Base-by-base conservation (phyloP, 2,797 vertebrate species). In the Crocidura indochinensis region DNA sequence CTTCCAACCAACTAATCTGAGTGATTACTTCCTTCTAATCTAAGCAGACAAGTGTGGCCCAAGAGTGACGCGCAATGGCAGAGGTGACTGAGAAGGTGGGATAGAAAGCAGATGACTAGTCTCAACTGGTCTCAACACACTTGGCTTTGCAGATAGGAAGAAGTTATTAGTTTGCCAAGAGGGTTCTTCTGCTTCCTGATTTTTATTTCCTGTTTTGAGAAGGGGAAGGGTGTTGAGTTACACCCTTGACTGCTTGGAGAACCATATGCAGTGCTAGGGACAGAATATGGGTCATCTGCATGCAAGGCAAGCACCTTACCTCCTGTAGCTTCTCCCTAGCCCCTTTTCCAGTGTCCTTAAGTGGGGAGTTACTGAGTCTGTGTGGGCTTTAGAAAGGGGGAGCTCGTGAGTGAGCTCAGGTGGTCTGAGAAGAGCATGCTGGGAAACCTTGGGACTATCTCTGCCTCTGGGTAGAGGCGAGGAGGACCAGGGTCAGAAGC, bases 341-440 rank as follows among this genome's bases (percentile, higher is more conserved):
- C 56, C 38, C 56, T 72, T 87, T 80, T 17, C 62, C 77, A 73
- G 44, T 69, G 51, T 64, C 47, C 72, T 53, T 82, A 53, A 27
- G 12, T 19, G 10, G 22, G 46, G 76, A 83, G 44, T 62, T 51
- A 26, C 4, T 0, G 20, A 65, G 56, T 26, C 47, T 22, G 12
- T 14, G 15, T 10, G 44, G 51, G 53, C 26, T 29, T 0, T 6
- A 67, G 65, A 31, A 81, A 84, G 2, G 10, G 73, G 10, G 49
- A 31, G 56, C 31, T 24, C 60, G 47, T 8, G 1, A 46, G 6
- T 6, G n/a, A 86, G 56, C 49, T 31, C 1, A 56, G 80, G 62
- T 80, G 56, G 22, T 3, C n/a, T 68, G 17, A 65, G 53, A 19
- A 38, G 67, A 75, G 46, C 22, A 9, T 10, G 38, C 62, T 74